Conservation (phyloP, 2,888 invertebrate species). For the Orthosia gracilis region DNA sequence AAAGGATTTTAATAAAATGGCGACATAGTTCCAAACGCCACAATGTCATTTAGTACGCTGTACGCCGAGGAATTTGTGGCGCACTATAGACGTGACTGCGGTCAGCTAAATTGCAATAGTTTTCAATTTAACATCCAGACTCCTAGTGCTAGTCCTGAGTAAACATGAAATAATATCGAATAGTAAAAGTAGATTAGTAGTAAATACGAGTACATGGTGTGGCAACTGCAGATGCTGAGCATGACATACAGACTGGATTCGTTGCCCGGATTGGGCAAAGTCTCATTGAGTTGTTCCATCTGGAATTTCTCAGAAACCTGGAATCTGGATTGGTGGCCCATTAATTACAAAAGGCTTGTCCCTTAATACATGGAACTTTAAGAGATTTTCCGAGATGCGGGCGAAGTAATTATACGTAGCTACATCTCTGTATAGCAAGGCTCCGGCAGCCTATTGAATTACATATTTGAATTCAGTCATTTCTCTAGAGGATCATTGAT, state of each 20-base stretch:
- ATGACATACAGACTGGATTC: too few species aligned
- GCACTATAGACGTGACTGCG: background rate
- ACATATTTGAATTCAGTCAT: background rate
- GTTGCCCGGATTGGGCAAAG: background rate
- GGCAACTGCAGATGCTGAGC: too few species aligned
- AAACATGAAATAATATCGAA: background rate
- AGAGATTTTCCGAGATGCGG: too few species aligned
- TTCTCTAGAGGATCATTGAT: background rate
- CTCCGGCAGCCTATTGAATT: background rate
- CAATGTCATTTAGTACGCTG: conserved; percentile 1
- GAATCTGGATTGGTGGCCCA: background rate
- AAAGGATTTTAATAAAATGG: conserved; percentile 40
- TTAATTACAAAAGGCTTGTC: background rate
- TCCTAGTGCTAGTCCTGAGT: background rate
- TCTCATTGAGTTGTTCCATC: background rate
- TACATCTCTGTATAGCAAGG: background rate
- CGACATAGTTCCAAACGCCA: conserved; percentile 28
- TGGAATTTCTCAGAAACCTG: background rate
- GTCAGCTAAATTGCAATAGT: background rate
- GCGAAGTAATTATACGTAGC: too few species aligned
- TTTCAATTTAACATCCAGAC: too few species aligned
- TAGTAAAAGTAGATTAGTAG: too few species aligned
- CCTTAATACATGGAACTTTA: too few species aligned
- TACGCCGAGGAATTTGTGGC: conserved; percentile 18
- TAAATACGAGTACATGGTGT: too few species aligned